Conservation (phyloP, 2,888 invertebrate species). For the Epinotia brunnichana region DNA sequence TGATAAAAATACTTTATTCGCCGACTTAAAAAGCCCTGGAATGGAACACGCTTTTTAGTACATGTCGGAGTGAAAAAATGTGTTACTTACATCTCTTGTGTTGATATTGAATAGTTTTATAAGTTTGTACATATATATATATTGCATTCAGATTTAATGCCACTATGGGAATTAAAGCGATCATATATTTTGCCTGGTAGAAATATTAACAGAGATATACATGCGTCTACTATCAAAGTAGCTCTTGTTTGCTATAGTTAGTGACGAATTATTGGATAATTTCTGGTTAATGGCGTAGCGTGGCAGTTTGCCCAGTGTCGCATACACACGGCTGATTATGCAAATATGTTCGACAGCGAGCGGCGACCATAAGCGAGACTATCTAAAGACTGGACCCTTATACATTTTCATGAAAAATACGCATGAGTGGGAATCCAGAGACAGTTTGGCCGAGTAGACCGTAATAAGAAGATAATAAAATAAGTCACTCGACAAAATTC, state of each 20-base stretch:
- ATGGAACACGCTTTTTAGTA: no score
- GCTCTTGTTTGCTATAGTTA: constrained; percentile 15
- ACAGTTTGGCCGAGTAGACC: neutral
- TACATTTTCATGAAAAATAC: neutral
- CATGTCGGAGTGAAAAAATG: no score
- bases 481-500: neutral
- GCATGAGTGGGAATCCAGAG: neutral
- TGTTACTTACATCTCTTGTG: no score
- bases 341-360: constrained; percentile 51
- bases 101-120: no score
- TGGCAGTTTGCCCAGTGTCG: constrained; percentile 43
- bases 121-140: no score
- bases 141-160: no score
- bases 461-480: neutral
- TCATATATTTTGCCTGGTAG: neutral
- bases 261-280: constrained; percentile 53
- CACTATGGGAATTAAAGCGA: neutral
- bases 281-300: constrained; percentile 52
- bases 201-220: neutral
- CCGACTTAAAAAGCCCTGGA: no score
- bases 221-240: neutral
- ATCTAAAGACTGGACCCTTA: neutral
- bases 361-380: constrained; percentile 15
- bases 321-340: constrained; percentile 55
- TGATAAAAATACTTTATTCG: no score